phyloP scores from a whole-genome alignment of 2,797 vertebrate genomes.

The Lateolabrax maculatus region DNA sequence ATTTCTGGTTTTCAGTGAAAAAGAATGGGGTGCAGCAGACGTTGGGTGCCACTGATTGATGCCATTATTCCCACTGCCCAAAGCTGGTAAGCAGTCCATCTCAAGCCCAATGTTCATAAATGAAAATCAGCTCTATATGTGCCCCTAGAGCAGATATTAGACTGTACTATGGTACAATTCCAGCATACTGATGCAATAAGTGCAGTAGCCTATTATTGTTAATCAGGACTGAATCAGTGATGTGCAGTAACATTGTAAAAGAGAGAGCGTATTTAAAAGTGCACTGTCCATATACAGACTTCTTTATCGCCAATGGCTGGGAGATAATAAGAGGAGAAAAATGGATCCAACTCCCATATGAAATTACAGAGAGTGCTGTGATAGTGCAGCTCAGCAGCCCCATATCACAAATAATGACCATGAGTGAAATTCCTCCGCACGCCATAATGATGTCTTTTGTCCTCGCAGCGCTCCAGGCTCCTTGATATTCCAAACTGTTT shows the following conservation, averaged over 20 bases:
- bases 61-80: conserved; percentile 32
- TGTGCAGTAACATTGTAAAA: conserved; percentile 31
- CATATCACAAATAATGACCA: conserved; percentile 67
- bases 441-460: conserved; percentile 72
- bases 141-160: conserved; percentile 35
- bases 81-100: conserved; percentile 21
- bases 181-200: conserved; percentile 41
- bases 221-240: conserved; percentile 53
- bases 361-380: conserved; percentile 63
- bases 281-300: not conserved
- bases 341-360: conserved; percentile 36
- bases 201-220: conserved; percentile 45
- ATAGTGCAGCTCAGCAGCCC: conserved; percentile 50
- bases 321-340: conserved; percentile 57
- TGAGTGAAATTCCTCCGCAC: conserved; percentile 54
- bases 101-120: conserved; percentile 22
- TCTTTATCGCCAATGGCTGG: conserved; percentile 25
- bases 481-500: conserved; percentile 75
- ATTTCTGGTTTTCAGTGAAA: conserved; percentile 39
- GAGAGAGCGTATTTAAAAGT: conserved; percentile 16
- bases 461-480: conserved; percentile 37
- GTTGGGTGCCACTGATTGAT: conserved; percentile 27
- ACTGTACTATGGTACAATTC: conserved; percentile 15
- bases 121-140: conserved; percentile 25
- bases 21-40: conserved; percentile 11